Base-by-base conservation (phyloP, 2,113 vertebrate genomes). In the Bambusicola thoracicus region DNA sequence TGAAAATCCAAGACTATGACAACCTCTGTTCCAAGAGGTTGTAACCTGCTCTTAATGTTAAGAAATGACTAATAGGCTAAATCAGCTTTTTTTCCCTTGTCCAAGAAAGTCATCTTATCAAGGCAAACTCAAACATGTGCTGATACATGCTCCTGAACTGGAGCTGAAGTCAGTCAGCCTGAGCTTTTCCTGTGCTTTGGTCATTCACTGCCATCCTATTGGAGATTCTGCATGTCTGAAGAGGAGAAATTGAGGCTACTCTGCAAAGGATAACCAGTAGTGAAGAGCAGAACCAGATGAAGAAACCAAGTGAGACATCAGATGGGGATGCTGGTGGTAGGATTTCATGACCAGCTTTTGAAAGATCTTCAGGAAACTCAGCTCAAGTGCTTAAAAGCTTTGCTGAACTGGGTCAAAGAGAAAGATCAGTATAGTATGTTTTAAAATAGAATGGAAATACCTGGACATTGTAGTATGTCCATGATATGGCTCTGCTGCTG, bases 321-420 rank as follows among this genome's bases (percentile, higher is more conserved):
- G 21, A 8, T 36, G 1, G 1, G 0, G 4, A 21, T 44, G 27
- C 13, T n/a, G 27, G n/a, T 81, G 20, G 49, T 16, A 44, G 11
- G 20, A 2, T 49, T 91, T 67, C 38, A 84, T 25, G 48, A 3
- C 2, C 38, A 59, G 21, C 8, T 85, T 56, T 67, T 18, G 8
- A 44, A 12, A 30, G 32, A 55, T 72, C 25, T 81, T 81, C 24
- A 75, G 69, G 25, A 58, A 58, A 30, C 11, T 81, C 40, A 86
- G 65, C 14, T 36, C 44, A 55, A 80, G 34, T 29, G 51, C 34
- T 49, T 81, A 51, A 79, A 44, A n/a, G 10, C 29, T 80, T 62
- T 88, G 14, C 36, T 63, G 70, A 88, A 76, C 55, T 29, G 14
- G 6, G 10, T 63, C 18, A 40, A 75, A 40, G 15, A 69, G 38